Evolutionary conservation across 2,888 invertebrate species (phyloP).

Genomic region (Microctonus hyperodae): DNA sequence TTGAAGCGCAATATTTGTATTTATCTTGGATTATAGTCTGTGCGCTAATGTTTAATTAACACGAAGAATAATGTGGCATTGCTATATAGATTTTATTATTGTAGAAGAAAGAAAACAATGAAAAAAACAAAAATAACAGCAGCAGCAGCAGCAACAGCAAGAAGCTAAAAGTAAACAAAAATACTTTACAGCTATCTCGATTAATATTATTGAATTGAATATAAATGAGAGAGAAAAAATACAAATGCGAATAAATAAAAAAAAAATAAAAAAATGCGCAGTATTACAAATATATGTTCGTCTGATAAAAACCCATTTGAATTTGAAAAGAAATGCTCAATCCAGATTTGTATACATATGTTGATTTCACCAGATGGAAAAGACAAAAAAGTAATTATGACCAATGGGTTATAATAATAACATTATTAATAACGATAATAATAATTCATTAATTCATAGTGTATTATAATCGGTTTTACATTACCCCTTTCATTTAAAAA

Average conservation of each 20-base stretch:
- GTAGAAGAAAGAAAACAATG: neutral
- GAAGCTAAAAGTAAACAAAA: neutral
- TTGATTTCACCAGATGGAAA: neutral
- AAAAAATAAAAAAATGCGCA: neutral
- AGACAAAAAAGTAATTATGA: neutral
- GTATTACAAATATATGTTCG: conserved; percentile 5
- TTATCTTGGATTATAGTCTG: conserved; percentile 46
- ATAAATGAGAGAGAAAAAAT: neutral
- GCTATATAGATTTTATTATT: conserved; percentile 24
- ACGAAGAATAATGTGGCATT: conserved; percentile 12
- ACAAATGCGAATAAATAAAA: neutral
- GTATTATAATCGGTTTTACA: conserved; percentile 4
- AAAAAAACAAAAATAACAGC: neutral
- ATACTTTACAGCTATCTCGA: neutral
- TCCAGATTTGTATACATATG: neutral
- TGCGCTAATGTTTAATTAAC: conserved; percentile 34
- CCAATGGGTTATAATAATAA: neutral
- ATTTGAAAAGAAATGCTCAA: neutral
- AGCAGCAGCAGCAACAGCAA: neutral
- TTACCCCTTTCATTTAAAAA: neutral
- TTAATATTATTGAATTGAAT: neutral
- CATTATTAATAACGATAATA: neutral
- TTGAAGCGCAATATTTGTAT: conserved; percentile 58
- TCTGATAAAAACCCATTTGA: neutral
- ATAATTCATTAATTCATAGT: neutral